Base-by-base conservation (phyloP, 2,888 invertebrate species). In the Embidobia sp. region DNA sequence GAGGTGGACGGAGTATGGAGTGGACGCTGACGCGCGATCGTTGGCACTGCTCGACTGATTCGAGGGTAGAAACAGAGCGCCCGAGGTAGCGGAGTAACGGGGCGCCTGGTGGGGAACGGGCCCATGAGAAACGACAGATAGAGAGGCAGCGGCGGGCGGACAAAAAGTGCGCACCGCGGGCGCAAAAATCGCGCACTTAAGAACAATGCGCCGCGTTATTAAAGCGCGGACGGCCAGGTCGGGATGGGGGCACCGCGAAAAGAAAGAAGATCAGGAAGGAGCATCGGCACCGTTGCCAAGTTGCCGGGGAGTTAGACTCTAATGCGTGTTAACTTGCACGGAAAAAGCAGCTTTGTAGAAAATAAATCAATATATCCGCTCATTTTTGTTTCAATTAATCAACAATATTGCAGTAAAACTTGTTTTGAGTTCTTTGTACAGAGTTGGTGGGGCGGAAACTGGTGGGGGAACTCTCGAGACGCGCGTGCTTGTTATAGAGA, bases 41-140 rank as follows among this genome's bases (percentile, higher is more conserved):
- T 76, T 63, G 70, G 64, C 73, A 77, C 75, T 74, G 80, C 83
- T 82, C 85, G 84, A 87, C 87, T 88, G 88, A 87, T 83, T 85
- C 85, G 81, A 83, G 83, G 83, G 81, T 80, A 80, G 77, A 81
- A 81, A 51, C 64, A 40, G 55, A 49, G 42, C 44, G 44, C 78
- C 80, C 80, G 79, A 82, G 82, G 84, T 80, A 78, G 78, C 77
- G 73, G 82, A 83, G 81, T 67, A 69, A 80, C 70, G 78, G 72
- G 53, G n/a, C 55, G 57, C 35, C 35, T 64, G 53, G 64, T 77
- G 57, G 55, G 63, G 66, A 40, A 40, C 59, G 57, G 64, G 26
- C 22, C 69, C 61, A 2, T 33, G 67, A 48, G 40, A 69, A 63
- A 64, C 67, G 79, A 48, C 75, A 66, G 64, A 72, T 51, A 40